These are phyloP conservation scores for Sphenopsis melanotis DNA, from an alignment of 2,797 vertebrate species.

Conservation along the genomic window DNA sequence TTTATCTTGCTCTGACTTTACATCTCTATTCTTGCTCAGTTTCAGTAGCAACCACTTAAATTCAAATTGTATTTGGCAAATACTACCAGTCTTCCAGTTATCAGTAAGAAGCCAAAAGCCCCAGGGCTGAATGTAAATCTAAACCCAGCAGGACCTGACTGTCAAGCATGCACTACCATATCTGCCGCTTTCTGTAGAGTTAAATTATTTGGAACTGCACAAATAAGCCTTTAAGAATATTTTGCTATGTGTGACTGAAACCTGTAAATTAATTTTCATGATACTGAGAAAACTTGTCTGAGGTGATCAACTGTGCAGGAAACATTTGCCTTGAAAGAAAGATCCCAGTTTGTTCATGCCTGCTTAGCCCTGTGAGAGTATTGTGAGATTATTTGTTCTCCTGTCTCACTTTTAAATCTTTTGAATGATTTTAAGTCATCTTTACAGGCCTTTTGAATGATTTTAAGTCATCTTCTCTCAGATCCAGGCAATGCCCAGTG, in stretches of 20 bases:
- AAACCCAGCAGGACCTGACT: neutral
- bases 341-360: neutral
- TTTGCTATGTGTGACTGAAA: neutral
- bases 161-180: accelerated
- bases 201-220: neutral
- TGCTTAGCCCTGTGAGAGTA: neutral
- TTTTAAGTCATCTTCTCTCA: neutral
- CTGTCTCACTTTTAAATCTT: neutral
- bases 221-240: neutral
- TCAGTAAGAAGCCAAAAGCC: neutral
- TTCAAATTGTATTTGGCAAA: neutral
- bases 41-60: neutral
- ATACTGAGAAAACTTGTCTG: neutral
- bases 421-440: neutral
- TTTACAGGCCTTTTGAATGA: neutral
- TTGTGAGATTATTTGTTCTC: neutral
- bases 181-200: neutral
- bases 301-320: neutral
- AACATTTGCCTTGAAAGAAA: neutral
- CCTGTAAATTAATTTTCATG: neutral
- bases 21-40: neutral
- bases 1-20: neutral
- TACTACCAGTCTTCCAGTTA: neutral
- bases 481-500: neutral
- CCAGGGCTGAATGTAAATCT: neutral